Evolutionary conservation across 2,888 invertebrate genomes (phyloP).

Genomic region (Chironomus tentans): DNA sequence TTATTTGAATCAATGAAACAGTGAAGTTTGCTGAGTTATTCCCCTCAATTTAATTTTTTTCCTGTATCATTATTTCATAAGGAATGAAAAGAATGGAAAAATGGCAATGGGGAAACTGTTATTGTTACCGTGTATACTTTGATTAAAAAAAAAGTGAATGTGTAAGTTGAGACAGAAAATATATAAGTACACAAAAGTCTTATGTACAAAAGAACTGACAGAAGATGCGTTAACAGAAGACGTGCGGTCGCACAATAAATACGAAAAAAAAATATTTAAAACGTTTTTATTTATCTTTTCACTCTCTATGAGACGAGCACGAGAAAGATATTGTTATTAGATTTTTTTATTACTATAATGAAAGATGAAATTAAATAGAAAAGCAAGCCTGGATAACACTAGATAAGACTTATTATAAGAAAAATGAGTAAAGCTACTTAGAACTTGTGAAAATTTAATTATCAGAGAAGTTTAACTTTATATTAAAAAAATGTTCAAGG

Average conservation of each 20-base stretch:
- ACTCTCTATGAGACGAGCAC: too few species aligned
- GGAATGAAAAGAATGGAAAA: not conserved
- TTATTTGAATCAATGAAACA: slow-evolving; percentile 22
- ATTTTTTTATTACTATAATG: not conserved
- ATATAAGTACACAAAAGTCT: not conserved
- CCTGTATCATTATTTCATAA: not conserved
- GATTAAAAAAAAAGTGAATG: slow-evolving; percentile 1
- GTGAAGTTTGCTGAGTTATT: not conserved
- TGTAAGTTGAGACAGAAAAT: not conserved
- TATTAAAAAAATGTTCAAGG: too few species aligned
- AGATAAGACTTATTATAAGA: not conserved
- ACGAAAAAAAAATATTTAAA: too few species aligned
- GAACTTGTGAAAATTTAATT: too few species aligned
- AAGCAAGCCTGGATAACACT: not conserved
- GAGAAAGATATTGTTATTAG: too few species aligned
- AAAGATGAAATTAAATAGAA: not conserved
- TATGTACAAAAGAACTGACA: not conserved
- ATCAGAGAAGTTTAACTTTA: too few species aligned
- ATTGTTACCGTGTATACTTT: slow-evolving; percentile 17
- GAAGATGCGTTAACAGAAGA: not conserved
- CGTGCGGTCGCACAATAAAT: not conserved
- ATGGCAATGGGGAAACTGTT: slow-evolving; percentile 2
- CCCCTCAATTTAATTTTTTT: not conserved
- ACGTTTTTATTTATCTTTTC: too few species aligned
- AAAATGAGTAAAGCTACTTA: too few species aligned